Conservation (phyloP, 2,888 invertebrate species). For the Hartigia nigra region DNA sequence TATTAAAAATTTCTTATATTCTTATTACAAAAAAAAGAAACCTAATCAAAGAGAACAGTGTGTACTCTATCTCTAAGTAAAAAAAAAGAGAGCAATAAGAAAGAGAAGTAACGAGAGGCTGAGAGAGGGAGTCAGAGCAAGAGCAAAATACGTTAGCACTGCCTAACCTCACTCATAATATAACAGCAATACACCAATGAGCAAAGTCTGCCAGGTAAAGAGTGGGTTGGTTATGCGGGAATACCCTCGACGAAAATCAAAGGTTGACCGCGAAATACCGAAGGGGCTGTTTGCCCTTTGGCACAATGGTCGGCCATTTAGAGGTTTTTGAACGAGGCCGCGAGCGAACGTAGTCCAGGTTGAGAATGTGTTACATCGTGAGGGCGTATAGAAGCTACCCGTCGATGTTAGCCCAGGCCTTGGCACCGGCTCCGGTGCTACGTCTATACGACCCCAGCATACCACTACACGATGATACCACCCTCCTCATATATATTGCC, state of each 20-base stretch:
- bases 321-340: slow-evolving; percentile 30
- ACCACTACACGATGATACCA: neutral
- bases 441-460: neutral
- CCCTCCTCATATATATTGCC: slow-evolving; percentile 13
- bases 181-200: neutral
- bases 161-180: neutral
- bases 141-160: slow-evolving; percentile 7
- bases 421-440: neutral
- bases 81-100: neutral
- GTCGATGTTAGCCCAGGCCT: neutral
- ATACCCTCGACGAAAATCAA: slow-evolving; percentile 36
- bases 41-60: neutral
- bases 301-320: slow-evolving; percentile 41
- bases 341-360: slow-evolving; percentile 5
- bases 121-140: neutral
- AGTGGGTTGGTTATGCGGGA: neutral
- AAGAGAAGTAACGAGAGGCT: neutral
- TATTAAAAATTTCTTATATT: neutral
- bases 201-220: neutral
- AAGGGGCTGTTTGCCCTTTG: slow-evolving; percentile 10
- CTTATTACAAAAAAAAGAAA: neutral
- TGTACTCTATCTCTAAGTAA: neutral
- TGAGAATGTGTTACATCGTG: slow-evolving; percentile 4
- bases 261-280: slow-evolving; percentile 41
- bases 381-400: neutral